phyloP scores from a whole-genome alignment of 2,888 invertebrate species.

The Cheiracanthium punctorium region DNA sequence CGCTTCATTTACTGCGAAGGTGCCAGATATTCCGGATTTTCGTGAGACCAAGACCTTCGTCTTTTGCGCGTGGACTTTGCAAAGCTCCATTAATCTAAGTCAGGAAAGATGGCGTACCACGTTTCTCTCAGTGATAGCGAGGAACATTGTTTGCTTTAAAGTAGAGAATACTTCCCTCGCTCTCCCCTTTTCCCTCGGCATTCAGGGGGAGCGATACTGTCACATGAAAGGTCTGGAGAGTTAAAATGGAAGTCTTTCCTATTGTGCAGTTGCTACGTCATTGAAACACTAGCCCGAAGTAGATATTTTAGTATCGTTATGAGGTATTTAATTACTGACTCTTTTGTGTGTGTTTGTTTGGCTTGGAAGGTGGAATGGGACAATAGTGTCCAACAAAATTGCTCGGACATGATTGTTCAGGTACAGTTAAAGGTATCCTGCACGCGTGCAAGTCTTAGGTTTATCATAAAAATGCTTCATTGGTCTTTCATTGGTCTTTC shows the following conservation, averaged over 20 bases:
- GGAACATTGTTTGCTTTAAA: not conserved
- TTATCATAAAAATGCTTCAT: no score
- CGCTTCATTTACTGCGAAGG: not conserved
- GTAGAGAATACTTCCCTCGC: slow-evolving; percentile 6
- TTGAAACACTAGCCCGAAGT: not conserved
- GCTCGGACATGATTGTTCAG: no score
- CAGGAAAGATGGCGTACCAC: not conserved
- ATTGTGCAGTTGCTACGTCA: not conserved
- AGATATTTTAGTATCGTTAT: not conserved
- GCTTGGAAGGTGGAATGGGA: not conserved
- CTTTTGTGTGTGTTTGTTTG: no score
- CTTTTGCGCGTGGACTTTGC: not conserved
- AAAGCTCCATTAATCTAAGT: not conserved
- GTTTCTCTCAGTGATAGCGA: not conserved
- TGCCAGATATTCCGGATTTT: not conserved
- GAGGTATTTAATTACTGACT: not conserved
- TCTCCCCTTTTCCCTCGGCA: not conserved
- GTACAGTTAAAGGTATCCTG: no score
- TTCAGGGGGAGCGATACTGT: not conserved
- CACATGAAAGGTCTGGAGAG: not conserved
- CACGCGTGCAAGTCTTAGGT: no score
- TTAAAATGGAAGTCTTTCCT: not conserved
- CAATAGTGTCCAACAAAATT: not conserved
- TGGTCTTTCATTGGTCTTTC: no score
- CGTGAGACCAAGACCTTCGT: not conserved